These are phyloP conservation scores for Athene cunicularia DNA, from an alignment of 2,113 vertebrate genomes.

Conservation along the genomic window DNA sequence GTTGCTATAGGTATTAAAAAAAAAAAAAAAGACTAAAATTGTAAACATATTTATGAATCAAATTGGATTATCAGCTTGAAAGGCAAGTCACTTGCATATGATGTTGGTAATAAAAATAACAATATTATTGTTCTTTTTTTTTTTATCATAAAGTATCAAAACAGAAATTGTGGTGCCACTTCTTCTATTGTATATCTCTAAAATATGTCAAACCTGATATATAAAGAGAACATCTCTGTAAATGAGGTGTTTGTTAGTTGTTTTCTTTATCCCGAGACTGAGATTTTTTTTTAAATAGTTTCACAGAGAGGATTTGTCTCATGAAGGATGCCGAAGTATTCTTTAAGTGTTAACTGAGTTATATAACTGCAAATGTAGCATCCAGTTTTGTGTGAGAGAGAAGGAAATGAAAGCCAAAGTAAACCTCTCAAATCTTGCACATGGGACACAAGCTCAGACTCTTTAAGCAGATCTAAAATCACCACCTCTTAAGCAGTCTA, in stretches of 20 bases:
- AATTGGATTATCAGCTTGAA: not conserved
- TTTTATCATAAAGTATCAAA: not conserved
- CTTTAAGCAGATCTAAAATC: not conserved
- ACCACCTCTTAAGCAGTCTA: not conserved
- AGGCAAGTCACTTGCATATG: not conserved
- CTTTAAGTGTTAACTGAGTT: not conserved
- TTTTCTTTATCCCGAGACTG: not conserved
- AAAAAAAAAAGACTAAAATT: not conserved
- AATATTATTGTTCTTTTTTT: not conserved
- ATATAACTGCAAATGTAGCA: not conserved
- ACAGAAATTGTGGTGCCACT: not conserved
- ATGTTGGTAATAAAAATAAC: not conserved
- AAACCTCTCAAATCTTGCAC: not conserved
- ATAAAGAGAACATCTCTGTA: not conserved
- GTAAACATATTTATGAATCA: not conserved
- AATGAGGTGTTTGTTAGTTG: not conserved
- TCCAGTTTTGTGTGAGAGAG: not conserved
- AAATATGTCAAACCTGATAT: not conserved
- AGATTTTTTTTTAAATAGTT: not conserved
- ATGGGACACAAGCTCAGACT: not conserved
- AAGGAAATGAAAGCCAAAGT: not conserved
- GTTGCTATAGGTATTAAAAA: not conserved
- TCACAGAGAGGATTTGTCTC: not conserved
- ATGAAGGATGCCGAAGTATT: not conserved
- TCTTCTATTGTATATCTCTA: not conserved